A percentile compares a stretch with the other conserved stretches of the same genome.
These are phyloP conservation scores for Lepilemur ruficaudatus DNA, from an alignment of 2,797 vertebrate species.

Conservation along the genomic window DNA sequence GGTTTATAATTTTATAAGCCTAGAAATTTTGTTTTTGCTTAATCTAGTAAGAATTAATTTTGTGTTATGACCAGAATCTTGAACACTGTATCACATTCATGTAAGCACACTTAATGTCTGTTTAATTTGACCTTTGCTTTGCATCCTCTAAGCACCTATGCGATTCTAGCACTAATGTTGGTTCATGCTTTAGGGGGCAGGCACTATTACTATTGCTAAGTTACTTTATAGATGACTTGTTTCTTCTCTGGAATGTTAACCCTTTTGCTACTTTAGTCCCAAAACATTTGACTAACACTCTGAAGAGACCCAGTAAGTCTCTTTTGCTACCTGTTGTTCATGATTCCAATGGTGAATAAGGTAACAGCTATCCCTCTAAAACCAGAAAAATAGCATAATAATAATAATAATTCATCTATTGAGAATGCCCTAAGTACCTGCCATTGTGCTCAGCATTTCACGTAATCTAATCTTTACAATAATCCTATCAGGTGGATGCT, in stretches of 20 bases:
- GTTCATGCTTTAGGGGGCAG: neutral
- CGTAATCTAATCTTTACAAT: neutral
- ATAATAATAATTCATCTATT: neutral
- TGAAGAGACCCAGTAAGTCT: neutral
- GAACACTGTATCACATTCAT: neutral
- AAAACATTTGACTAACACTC: neutral
- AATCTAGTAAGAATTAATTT: constrained; percentile 2
- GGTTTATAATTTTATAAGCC: neutral
- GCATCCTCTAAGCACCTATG: neutral
- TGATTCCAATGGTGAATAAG: neutral
- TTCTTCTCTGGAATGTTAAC: neutral
- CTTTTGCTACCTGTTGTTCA: neutral
- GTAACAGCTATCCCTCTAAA: neutral
- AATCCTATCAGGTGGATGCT: neutral
- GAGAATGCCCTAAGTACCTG: neutral
- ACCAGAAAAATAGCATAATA: neutral
- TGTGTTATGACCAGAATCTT: neutral
- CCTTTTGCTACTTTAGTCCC: neutral
- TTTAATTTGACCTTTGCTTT: neutral
- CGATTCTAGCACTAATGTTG: neutral
- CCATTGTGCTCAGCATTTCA: neutral
- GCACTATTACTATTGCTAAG: neutral
- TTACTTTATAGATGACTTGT: neutral
- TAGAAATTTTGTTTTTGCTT: neutral
- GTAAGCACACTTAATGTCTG: neutral